Conservation (phyloP, 2,888 invertebrate species). For the Yponomeuta malinellus region DNA sequence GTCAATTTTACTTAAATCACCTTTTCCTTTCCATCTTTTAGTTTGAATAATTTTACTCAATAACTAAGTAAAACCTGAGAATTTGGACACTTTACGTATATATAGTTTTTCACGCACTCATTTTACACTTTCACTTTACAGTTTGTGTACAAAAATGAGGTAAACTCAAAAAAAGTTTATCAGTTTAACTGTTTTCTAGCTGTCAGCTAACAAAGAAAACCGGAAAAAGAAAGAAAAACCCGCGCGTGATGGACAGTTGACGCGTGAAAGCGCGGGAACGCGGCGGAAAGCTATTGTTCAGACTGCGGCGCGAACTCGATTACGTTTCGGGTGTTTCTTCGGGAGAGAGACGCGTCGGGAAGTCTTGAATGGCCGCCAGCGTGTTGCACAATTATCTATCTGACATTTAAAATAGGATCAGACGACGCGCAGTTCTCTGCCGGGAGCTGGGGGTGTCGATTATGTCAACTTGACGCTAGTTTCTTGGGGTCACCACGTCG, state of each 20-base stretch:
- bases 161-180: slow-evolving; percentile 5
- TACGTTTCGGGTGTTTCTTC: slow-evolving; percentile 35
- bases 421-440: slow-evolving; percentile 29
- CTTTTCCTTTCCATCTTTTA: slow-evolving; percentile 63
- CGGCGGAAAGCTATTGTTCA: slow-evolving; percentile 29
- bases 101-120: neutral
- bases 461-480: neutral
- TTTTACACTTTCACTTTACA: neutral
- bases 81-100: slow-evolving; percentile 21
- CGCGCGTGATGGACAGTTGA: slow-evolving; percentile 11
- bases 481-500: neutral
- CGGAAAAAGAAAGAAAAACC: neutral
- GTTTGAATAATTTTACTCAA: neutral
- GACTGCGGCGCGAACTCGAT: slow-evolving; percentile 45
- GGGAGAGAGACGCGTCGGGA: slow-evolving; percentile 40
- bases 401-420: slow-evolving; percentile 75
- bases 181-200: neutral
- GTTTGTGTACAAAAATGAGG: neutral
- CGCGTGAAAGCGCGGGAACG: slow-evolving; percentile 14
- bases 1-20: slow-evolving; percentile 38
- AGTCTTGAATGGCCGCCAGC: slow-evolving; percentile 59
- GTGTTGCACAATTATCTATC: slow-evolving; percentile 72
- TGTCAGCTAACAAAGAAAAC: neutral
- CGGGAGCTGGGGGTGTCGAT: neutral
- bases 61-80: slow-evolving; percentile 4